Evolutionary conservation across 92 coral and sea anemone genomes (phyloP), one percentile per base, ranked within the genome.

Genomic region (Epizoanthus rinbou): DNA sequence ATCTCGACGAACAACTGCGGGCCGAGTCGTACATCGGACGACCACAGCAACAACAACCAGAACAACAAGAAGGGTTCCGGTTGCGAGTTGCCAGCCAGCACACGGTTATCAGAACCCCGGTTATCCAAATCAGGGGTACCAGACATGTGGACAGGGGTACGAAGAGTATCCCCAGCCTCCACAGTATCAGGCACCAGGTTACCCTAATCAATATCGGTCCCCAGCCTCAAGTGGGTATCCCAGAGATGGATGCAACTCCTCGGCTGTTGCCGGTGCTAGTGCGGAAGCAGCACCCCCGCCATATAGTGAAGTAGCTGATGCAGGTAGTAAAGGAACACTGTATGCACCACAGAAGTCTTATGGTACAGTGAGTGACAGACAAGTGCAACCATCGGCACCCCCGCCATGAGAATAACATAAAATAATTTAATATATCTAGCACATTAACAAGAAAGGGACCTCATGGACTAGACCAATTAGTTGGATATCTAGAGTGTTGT

Each of bases 161-260:
- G 58, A 78, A 62, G 82, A 78, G 25, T 78, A 60, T 57, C 82
- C 71, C 13, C 82, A 78, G 52, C 70, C 41, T 6, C 82, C 82
- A 19, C 70, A 33, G 14, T 25, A 64, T 8, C 19, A 59, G 14
- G 19, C 24, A 9, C 39, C 16, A n/a, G 11, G 67, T 62, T 62
- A 62, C 67, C 67, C 23, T 2, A 62, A 19, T 7, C 50, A 31
- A n/a, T 59, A 41, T 35, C 57, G 63, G 6, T 70, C 56, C 22
- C 56, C 70, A 24, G 18, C 68, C 15, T 22, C 58, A 13, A 56
- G 57, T 6, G 70, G 70, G 50, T 11, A 60, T 56, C 70, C 43
- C 14, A 57, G 57, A 41, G 69, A 76, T 28, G 15, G 22, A 60
- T 76, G 28, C 52, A 68, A 76, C 50, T 22, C 9, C 8, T 21